These are phyloP conservation scores for Hemithea aestivaria DNA, from an alignment of 2,888 invertebrate genomes.

Conservation along the genomic window DNA sequence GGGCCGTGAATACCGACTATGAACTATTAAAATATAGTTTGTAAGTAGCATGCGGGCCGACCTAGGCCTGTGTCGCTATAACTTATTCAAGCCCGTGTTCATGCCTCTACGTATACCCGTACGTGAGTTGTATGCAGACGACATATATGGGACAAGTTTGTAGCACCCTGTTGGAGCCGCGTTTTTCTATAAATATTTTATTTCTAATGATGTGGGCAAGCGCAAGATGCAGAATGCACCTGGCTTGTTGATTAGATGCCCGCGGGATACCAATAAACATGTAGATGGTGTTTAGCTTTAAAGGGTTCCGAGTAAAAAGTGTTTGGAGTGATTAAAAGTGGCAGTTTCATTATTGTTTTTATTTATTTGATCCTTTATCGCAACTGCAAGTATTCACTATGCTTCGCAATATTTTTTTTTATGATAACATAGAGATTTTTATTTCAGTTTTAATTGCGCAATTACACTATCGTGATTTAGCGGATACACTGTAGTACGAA, in stretches of 20 bases:
- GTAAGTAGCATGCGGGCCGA: constrained; percentile 28
- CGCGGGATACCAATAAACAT: constrained; percentile 13
- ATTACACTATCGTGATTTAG: neutral
- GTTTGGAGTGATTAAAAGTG: neutral
- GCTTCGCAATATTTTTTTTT: no score
- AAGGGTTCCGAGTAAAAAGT: constrained; percentile 8
- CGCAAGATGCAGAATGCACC: constrained; percentile 20
- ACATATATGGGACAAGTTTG: constrained; percentile 44
- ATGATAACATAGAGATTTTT: no score
- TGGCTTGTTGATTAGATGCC: constrained; percentile 17
- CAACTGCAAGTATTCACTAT: no score
- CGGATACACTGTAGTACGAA: no score
- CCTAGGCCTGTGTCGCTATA: constrained; percentile 45
- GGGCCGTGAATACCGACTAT: constrained; percentile 33
- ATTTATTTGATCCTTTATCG: neutral
- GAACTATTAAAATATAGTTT: constrained; percentile 47
- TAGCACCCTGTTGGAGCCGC: constrained; percentile 30
- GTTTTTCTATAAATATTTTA: constrained; percentile 42
- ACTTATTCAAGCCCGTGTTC: constrained; percentile 54
- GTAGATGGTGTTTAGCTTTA: constrained; percentile 8
- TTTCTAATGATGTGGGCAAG: constrained; percentile 25
- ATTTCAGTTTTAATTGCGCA: constrained; percentile 2
- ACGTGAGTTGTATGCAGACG: constrained; percentile 45
- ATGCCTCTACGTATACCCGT: constrained; percentile 29
- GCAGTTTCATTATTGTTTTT: neutral